Evolutionary conservation across 1,140 invertebrate species (phyloP).

Genomic region (Whitmania pigra): DNA sequence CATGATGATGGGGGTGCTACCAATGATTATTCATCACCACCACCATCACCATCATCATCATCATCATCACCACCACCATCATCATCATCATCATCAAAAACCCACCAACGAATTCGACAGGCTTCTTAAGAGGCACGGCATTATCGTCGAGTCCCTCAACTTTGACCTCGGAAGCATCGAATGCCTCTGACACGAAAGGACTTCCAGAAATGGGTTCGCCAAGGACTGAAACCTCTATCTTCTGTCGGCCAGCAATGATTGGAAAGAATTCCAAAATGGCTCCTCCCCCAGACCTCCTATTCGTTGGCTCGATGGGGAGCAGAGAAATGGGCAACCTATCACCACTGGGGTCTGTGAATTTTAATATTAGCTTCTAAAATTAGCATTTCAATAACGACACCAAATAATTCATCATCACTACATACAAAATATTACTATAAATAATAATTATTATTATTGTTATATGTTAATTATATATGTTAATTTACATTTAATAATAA

Average conservation of each 20-base stretch:
- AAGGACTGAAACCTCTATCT: background rate
- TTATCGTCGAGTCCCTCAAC: conserved; percentile 43
- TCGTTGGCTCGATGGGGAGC: background rate
- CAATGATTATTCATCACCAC: too few species aligned
- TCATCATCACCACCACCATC: too few species aligned
- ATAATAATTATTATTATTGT: too few species aligned
- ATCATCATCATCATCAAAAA: too few species aligned
- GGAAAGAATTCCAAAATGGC: conserved; percentile 5
- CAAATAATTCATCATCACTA: too few species aligned
- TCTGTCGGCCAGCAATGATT: background rate
- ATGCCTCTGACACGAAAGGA: conserved; percentile 82
- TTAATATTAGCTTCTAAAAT: background rate
- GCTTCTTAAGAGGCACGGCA: conserved; percentile 31
- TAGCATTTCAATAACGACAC: too few species aligned
- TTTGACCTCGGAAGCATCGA: conserved; percentile 62
- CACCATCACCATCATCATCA: too few species aligned
- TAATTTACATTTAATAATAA: too few species aligned
- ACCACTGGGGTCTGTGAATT: background rate
- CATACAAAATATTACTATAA: background rate
- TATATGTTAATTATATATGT: too few species aligned
- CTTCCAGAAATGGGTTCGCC: conserved; percentile 52
- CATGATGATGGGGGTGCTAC: too few species aligned
- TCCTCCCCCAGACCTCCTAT: background rate
- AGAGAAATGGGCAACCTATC: background rate
- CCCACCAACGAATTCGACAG: conserved; percentile 16